Percentiles rank a stretch among this genome's conserved stretches.
Evolutionary conservation across 2,797 vertebrate species (phyloP).

Genomic region (Borostomias antarcticus): DNA sequence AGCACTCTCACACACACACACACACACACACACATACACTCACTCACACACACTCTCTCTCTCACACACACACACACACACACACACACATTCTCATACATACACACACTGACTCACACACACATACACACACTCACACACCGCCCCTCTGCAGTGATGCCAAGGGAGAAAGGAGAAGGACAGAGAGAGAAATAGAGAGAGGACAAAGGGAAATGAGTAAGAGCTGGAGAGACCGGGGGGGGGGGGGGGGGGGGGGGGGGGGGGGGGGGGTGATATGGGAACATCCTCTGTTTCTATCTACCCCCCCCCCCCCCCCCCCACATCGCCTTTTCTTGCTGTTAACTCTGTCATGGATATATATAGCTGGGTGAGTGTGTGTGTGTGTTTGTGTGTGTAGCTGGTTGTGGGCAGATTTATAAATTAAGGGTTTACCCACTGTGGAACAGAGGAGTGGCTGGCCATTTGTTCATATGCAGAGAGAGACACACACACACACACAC

Average conservation of each 20-base stretch:
- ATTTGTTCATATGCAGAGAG: neutral
- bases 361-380: conserved; percentile 50
- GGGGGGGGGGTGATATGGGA: neutral
- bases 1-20: neutral
- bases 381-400: no score
- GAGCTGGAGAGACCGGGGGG: conserved; percentile 2
- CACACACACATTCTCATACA: no score
- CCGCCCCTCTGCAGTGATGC: neutral
- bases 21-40: neutral
- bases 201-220: conserved; percentile 4
- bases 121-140: conserved; percentile 11
- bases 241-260: no score
- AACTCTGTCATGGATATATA: conserved; percentile 56
- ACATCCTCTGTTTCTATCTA: conserved; percentile 2
- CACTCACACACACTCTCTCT: neutral
- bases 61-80: conserved; percentile 6
- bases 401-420: conserved; percentile 57
- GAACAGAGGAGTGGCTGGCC: conserved; percentile 41
- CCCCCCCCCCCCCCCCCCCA: conserved; percentile 3
- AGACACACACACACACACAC: neutral
- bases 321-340: conserved; percentile 23
- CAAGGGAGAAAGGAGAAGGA: neutral
- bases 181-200: conserved; percentile 6
- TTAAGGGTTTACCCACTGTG: conserved; percentile 56
- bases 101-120: conserved; percentile 3